A percentile compares a stretch with the other conserved stretches of the same genome.
These are phyloP conservation scores for Cebus imitator DNA, from an alignment of 2,113 vertebrate genomes.

Conservation along the genomic window DNA sequence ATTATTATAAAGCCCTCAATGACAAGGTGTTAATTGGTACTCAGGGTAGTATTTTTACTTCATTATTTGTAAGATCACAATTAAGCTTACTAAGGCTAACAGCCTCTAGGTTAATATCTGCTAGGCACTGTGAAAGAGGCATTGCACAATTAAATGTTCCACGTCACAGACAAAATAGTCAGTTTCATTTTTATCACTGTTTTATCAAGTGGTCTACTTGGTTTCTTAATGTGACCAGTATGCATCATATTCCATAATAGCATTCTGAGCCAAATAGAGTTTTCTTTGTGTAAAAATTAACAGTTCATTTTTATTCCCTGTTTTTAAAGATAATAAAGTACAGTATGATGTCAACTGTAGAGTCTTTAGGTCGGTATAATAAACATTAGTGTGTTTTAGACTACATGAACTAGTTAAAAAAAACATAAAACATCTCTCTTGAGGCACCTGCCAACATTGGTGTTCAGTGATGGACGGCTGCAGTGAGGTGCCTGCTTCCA, in stretches of 20 bases:
- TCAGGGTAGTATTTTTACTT: conserved; percentile 1
- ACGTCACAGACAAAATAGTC: neutral
- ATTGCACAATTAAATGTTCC: neutral
- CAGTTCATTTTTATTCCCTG: neutral
- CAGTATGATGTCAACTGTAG: neutral
- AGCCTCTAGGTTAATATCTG: neutral
- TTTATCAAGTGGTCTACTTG: neutral
- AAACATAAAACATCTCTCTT: neutral
- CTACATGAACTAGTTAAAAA: neutral
- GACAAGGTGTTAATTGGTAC: neutral
- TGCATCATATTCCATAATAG: neutral
- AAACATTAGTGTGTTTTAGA: neutral
- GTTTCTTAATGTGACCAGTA: neutral
- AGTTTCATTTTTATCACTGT: neutral
- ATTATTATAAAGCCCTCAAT: neutral
- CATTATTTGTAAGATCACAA: conserved; percentile 35
- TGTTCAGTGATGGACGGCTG: fast-evolving
- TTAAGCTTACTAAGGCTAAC: neutral
- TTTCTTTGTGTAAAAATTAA: neutral
- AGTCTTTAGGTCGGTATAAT: neutral
- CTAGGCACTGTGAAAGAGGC: neutral
- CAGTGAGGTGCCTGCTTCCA: fast-evolving
- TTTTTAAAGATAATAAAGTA: neutral
- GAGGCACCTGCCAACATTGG: fast-evolving
- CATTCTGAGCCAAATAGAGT: neutral